phyloP scores from a whole-genome alignment of 35 echinoderm and acorn worm genomes.

The Heliocidaris tuberculata region DNA sequence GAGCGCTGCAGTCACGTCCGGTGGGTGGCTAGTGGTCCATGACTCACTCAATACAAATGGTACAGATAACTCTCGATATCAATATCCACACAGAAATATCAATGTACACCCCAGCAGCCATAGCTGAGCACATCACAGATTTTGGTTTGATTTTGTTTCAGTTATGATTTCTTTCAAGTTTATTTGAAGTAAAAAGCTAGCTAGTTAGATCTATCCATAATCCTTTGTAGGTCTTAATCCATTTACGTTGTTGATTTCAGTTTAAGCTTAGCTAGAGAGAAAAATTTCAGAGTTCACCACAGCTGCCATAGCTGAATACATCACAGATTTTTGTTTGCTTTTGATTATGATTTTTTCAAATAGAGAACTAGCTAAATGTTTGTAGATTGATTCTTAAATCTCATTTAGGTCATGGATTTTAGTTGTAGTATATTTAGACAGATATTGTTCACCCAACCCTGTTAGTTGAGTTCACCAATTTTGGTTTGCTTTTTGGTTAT shows the following conservation, averaged over 20 bases:
- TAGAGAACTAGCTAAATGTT: background rate
- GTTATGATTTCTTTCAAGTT: background rate
- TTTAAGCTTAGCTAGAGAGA: no score
- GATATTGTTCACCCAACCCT: no score
- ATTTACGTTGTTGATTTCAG: no score
- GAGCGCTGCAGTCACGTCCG: slow-evolving; percentile 55
- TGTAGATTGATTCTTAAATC: background rate
- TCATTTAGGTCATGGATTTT: no score
- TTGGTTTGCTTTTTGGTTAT: no score
- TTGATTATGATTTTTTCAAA: background rate
- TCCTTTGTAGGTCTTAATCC: background rate
- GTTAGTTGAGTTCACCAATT: no score
- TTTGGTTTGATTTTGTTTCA: background rate
- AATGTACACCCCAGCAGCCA: background rate
- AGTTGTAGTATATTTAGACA: no score
- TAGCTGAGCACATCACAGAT: background rate
- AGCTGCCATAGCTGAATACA: no score
- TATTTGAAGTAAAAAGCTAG: background rate
- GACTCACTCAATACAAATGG: slow-evolving; percentile 68
- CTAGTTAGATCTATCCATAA: background rate
- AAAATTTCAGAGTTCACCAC: no score
- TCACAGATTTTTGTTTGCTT: background rate
- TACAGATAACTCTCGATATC: slow-evolving; percentile 53
- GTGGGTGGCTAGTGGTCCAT: slow-evolving; percentile 90
- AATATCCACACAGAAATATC: background rate